Conservation (phyloP, 2,113 vertebrate genomes). For the Poeciliopsis occidentalis region DNA sequence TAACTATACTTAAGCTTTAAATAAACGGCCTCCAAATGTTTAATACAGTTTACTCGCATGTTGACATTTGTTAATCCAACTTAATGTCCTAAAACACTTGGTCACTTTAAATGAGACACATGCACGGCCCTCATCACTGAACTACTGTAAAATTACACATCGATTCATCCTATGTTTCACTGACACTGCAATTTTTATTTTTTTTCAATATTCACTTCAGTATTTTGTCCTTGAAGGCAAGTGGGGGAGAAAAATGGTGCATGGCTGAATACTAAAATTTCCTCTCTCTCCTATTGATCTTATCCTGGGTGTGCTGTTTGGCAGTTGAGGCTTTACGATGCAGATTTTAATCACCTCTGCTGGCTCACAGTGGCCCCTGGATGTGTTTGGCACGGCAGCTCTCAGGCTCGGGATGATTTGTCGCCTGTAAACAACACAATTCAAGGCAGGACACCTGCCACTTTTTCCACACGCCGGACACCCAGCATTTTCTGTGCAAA, state of each 20-base stretch:
- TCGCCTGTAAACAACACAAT: constrained; percentile 67
- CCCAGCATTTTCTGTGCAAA: constrained; percentile 53
- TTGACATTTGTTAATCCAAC: constrained; percentile 63
- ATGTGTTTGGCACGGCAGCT: constrained; percentile 46
- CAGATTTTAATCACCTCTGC: constrained; percentile 66
- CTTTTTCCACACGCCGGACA: constrained; percentile 57
- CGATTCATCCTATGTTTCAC: background rate
- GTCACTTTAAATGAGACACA: constrained; percentile 25
- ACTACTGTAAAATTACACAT: constrained; percentile 7
- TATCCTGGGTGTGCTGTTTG: constrained; percentile 27
- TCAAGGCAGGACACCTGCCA: constrained; percentile 74
- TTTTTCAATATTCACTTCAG: constrained; percentile 2
- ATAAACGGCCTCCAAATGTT: constrained; percentile 63
- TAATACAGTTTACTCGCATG: constrained; percentile 71
- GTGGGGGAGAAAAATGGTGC: background rate
- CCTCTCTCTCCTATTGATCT: constrained; percentile 39
- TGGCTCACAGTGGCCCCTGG: constrained; percentile 35
- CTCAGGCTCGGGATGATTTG: constrained; percentile 60
- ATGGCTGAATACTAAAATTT: constrained; percentile 33
- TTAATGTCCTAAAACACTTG: constrained; percentile 38
- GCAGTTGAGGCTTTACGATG: constrained; percentile 60
- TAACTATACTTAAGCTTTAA: constrained; percentile 34
- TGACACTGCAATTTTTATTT: background rate
- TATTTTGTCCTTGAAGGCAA: constrained; percentile 32
- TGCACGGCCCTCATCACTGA: constrained; percentile 1